Base-by-base conservation (phyloP, 1,140 invertebrate species). In the Plectus sambesii region DNA sequence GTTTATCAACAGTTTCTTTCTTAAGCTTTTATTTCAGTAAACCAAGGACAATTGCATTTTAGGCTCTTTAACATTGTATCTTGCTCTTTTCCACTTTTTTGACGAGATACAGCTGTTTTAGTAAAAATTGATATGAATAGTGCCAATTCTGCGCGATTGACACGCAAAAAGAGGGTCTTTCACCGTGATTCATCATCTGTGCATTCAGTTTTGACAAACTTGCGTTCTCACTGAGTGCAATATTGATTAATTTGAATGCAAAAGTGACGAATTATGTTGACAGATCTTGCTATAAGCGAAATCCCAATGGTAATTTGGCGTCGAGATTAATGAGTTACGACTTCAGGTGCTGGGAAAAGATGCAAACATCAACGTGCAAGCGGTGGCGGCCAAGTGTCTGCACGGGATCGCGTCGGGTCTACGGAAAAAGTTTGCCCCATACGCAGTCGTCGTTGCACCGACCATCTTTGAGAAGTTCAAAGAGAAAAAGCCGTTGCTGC, bases 401-500 rank as follows among this genome's bases (percentile, higher is more conserved):
- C 77, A 80, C 4, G 77, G 81, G 44, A 68, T 98, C 35, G 88
- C 87, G 0, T 76, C 68, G 36, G 90, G 88, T 9, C 73, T 97
- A n/a, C 82, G 87, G 37, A 87, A 83, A 65, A 80, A 82, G 49
- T 96, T 93, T 71, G 75, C 79, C 8, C 78, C 81, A 0, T 93
- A 92, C 74, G 82, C 87, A 0, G 64, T 57, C 19, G 50, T 47
- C 2, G 27, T 83, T 61, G 73, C 93, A 3, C 77, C 84, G 2
- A 78, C 80, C 0, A 75, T 90, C 23, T 69, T 96, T 6, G 89
- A 94, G 60, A 96, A 96, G 74, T 97, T 97, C 63, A 90, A 89
- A 65, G 92, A 97, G 70, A 97, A 94, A 73, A 97, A 97, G 65
- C 64, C 75, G 25, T 80, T 82, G 1, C 72, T 96, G 15, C 73